phyloP scores from a whole-genome alignment of 2,113 vertebrate species.

The Arothron firmamentum region DNA sequence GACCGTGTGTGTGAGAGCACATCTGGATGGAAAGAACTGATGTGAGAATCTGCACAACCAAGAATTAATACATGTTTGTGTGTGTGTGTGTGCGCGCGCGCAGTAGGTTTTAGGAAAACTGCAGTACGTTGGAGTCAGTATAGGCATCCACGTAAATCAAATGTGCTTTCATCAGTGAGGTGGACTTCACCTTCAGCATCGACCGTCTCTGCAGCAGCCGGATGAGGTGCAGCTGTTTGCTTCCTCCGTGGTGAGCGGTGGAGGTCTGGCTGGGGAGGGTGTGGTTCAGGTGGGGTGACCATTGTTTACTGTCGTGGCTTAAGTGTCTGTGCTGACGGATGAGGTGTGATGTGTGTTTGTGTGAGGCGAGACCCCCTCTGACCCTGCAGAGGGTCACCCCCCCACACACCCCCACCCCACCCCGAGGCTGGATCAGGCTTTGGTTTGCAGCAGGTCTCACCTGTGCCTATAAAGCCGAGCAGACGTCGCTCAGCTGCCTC shows the following conservation, averaged over 20 bases:
- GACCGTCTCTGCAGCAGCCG: slow-evolving; percentile 3
- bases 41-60: slow-evolving; percentile 29
- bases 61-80: slow-evolving; percentile 9
- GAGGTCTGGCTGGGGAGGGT: slow-evolving; percentile 28
- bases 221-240: slow-evolving; percentile 8
- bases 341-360: slow-evolving; percentile 56
- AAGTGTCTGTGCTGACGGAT: slow-evolving; percentile 53
- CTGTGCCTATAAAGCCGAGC: slow-evolving; percentile 35
- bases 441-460: slow-evolving; percentile 40
- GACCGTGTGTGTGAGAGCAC: slow-evolving; percentile 50
- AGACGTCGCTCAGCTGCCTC: slow-evolving; percentile 22
- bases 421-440: slow-evolving; percentile 19
- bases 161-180: background rate
- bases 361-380: slow-evolving; percentile 38
- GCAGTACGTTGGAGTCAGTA: no score
- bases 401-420: slow-evolving; percentile 48
- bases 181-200: background rate
- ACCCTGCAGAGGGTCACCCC: slow-evolving; percentile 15
- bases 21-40: slow-evolving; percentile 64
- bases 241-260: slow-evolving; percentile 3
- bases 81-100: background rate
- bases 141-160: no score
- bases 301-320: background rate
- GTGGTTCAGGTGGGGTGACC: slow-evolving; percentile 10
- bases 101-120: background rate